Base-by-base conservation (phyloP, 2,888 invertebrate species). In the Isotomurus palustris region DNA sequence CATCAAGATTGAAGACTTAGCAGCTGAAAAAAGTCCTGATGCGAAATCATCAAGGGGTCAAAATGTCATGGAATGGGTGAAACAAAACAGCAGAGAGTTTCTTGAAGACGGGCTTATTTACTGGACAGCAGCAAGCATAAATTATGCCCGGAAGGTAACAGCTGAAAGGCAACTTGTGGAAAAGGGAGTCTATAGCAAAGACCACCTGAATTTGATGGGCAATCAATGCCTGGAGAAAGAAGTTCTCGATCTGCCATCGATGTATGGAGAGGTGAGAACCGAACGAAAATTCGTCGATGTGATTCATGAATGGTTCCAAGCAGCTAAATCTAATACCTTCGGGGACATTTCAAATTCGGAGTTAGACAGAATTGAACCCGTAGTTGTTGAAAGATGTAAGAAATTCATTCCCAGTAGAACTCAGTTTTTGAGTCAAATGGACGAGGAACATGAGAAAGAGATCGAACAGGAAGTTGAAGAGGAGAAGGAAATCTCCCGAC, bases 51-150 rank as follows among this genome's bases (percentile, higher is more conserved):
- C 59, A 1, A 36, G 27, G 10, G 61, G 57, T 12, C 17, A 54
- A 29, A 41, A 56, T 12, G 40, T 67, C 8, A 44, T 67, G 1
- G 17, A 56, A n/a, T 67, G 67, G 67, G 56, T 53, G 0, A 40
- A 35, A 2, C 28, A 52, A 6, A 67, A 65, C 40, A 67, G 49
- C 14, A 19, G 25, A 10, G 29, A 40, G 8, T 51, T 47, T 27
- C 57, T 41, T 32, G 41, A 56, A 25, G 58, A 65, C 22, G 67
- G 65, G 6, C 35, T 67, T 3, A 22, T 61, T 2, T 56, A 65
- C 25, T 66, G 63, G 61, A 53, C 59, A 1, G 17, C 50, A 2
- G 53, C 56, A 4, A 61, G 61, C 10, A 32, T 45, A 2, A 58
- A 61, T 36, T 57, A 62, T 24, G 52, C 54, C 1, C 59, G 57